Conservation (phyloP, 2,113 vertebrate species). For the Chaetura pelagica region DNA sequence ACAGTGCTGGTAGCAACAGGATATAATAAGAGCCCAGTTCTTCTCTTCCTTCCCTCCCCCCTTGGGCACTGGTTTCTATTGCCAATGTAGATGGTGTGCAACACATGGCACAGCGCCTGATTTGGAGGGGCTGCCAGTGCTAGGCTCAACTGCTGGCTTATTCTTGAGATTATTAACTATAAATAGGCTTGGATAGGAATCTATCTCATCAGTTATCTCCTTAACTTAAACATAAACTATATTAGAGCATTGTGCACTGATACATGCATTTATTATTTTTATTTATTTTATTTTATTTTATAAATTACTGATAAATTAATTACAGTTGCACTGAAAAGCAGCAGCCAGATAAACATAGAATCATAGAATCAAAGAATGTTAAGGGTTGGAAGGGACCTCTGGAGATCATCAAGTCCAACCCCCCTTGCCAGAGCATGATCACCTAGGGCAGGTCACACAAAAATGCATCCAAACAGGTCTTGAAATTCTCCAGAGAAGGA, state of each 20-base stretch:
- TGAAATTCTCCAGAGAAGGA: too few species aligned
- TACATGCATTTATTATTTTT: neutral
- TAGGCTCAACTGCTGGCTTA: neutral
- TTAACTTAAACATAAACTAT: neutral
- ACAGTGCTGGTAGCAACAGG: neutral
- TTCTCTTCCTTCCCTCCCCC: neutral
- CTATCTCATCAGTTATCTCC: neutral
- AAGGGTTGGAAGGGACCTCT: too few species aligned
- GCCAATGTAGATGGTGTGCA: rapidly evolving
- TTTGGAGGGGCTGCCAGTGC: neutral
- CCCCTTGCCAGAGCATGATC: too few species aligned
- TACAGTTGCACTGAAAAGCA: neutral
- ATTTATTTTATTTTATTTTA: neutral
- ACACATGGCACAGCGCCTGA: too few species aligned
- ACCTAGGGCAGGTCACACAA: too few species aligned
- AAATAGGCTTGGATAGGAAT: neutral
- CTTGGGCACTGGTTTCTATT: neutral
- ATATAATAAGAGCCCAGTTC: neutral
- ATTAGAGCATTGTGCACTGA: neutral
- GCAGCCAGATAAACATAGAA: neutral
- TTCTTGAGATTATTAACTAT: neutral
- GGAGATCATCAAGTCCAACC: too few species aligned
- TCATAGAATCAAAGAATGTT: too few species aligned
- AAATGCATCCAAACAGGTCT: too few species aligned
- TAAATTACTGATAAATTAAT: neutral